Evolutionary conservation across 2,888 invertebrate genomes (phyloP), one percentile per base, ranked within the genome.

Genomic region (Hermaeophaga mercurialis): DNA sequence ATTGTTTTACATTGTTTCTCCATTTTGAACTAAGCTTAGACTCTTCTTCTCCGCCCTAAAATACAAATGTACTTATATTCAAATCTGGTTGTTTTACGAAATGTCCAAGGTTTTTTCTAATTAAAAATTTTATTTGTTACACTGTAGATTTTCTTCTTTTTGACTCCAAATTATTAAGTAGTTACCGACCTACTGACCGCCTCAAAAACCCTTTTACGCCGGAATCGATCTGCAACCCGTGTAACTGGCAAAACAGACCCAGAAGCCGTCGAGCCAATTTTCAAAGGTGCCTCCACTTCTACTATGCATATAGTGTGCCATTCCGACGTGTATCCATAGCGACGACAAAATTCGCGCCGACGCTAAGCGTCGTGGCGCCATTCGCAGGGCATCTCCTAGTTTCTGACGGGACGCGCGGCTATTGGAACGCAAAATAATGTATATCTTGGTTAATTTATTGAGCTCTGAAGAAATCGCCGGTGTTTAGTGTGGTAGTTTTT

Each of bases 301-400:
- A 17, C 31, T 36, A 36, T 36, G 17, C 36, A 36, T 8, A 17
- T 17, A 17, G 36, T 36, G 36, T 36, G 36, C 36, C 17, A 12
- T 17, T 36, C 17, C 36, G 17, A 12, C 43, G 19, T 22, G 53
- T 61, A 28, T 26, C 47, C 62, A 47, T 50, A 54, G 41, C 47
- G 44, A 62, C 62, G 46, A 12, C 34, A 11, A 34, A 14, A 41
- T 41, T 34, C 43, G 54, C 62, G 54, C 54, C 56, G 56, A 22
- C 58, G 52, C 56, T 41, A 5, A 43, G 43, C 19, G 39, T 6
- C 34, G 14, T 45, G 54, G 49, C 53, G 56, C 56, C 49, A 43
- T 39, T 54, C 47, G 34, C 49, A 31, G 46, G 56, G 36, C 34
- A 19, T 46, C 34, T 44, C 45, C 49, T 63, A 63, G 63, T 63